Percentiles rank a stretch among this genome's conserved stretches.
These are phyloP conservation scores for Boloria selene DNA, from an alignment of 2,888 invertebrate species.

Conservation along the genomic window DNA sequence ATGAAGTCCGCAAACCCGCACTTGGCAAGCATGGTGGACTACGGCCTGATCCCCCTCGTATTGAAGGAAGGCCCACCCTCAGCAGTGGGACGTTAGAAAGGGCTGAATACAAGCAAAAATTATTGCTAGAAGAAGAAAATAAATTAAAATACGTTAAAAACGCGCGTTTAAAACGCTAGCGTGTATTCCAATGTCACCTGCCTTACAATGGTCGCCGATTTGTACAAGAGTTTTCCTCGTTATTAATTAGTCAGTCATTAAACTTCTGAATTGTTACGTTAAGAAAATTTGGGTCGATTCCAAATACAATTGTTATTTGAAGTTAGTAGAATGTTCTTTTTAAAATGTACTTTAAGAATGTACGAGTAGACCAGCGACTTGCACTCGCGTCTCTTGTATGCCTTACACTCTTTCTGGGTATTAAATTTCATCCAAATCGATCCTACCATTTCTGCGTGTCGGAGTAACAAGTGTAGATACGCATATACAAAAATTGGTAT, in stretches of 20 bases:
- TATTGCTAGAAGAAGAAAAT: no score
- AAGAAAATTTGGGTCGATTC: constrained; percentile 20
- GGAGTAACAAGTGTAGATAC: no score
- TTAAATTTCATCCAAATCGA: no score
- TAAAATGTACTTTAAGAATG: neutral
- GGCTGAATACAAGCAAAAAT: no score
- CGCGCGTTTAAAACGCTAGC: constrained; percentile 13
- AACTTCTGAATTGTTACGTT: constrained; percentile 26
- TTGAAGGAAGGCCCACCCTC: no score
- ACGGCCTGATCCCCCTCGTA: no score
- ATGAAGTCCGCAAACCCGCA: no score
- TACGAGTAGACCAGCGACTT: neutral
- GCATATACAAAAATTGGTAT: no score
- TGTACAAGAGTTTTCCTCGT: constrained; percentile 21
- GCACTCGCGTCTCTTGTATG: neutral
- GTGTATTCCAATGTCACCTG: constrained; percentile 9
- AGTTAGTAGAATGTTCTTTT: neutral
- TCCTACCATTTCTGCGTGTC: no score
- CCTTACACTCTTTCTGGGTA: neutral
- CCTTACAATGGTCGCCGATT: constrained; percentile 19
- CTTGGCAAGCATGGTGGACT: no score
- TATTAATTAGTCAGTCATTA: constrained; percentile 29
- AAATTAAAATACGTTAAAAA: neutral
- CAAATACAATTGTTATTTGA: constrained; percentile 7
- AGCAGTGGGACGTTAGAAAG: no score